Percentiles rank a stretch among this genome's conserved stretches.
Conservation (phyloP, 2,113 vertebrate species). For the Irena cyanogastra region DNA sequence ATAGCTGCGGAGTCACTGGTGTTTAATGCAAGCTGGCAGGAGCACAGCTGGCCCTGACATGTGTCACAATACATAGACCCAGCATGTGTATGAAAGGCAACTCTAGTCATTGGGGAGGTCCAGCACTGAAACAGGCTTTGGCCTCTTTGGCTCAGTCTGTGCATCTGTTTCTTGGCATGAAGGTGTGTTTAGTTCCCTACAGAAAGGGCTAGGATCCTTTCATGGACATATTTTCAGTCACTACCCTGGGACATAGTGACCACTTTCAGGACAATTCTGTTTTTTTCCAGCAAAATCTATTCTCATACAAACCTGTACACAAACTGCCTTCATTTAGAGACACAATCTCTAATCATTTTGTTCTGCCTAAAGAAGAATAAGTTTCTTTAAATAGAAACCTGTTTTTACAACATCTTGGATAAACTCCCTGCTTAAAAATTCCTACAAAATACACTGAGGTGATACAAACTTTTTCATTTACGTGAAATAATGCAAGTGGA, state of each 20-base stretch:
- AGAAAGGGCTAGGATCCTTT: not conserved
- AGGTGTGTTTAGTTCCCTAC: not conserved
- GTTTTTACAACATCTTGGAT: not conserved
- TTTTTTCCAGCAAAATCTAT: not conserved
- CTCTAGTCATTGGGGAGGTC: not conserved
- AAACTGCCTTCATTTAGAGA: not conserved
- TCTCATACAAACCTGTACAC: not conserved
- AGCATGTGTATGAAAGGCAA: not conserved
- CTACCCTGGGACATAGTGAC: not conserved
- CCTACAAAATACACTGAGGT: not conserved
- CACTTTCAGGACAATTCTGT: not conserved
- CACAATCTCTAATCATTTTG: not conserved
- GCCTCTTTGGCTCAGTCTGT: not conserved
- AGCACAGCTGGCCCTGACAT: not conserved
- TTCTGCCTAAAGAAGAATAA: not conserved
- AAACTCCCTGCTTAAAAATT: not conserved
- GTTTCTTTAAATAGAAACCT: not conserved
- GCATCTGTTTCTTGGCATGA: not conserved
- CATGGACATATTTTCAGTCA: not conserved
- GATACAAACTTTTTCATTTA: not conserved
- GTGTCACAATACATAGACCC: not conserved
- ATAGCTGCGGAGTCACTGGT: not conserved
- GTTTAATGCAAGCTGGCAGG: not conserved
- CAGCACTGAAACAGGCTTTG: not conserved
- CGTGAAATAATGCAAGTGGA: not conserved